Conservation (phyloP, 2,888 invertebrate genomes). For the Digitonthophagus gazella region DNA sequence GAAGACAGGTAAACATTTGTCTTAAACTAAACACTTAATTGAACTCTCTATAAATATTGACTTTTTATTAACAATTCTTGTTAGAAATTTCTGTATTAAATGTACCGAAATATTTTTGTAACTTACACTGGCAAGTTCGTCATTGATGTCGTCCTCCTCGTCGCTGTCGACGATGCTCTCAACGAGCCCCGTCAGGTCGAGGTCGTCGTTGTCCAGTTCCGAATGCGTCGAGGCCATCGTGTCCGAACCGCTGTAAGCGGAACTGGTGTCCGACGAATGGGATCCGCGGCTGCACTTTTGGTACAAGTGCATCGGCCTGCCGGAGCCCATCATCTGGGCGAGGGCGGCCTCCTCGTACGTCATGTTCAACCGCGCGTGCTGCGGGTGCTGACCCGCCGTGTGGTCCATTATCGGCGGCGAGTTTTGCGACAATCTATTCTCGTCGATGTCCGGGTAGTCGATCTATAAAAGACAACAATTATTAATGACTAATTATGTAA, state of each 20-base stretch:
- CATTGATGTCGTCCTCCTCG: slow-evolving; percentile 81
- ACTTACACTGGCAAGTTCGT: not conserved
- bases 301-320: slow-evolving; percentile 60
- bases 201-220: slow-evolving; percentile 75
- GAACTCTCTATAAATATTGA: too few species aligned
- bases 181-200: slow-evolving; percentile 88
- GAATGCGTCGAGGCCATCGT: slow-evolving; percentile 93
- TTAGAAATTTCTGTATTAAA: too few species aligned
- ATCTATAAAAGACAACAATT: slow-evolving; percentile 58
- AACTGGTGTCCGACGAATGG: slow-evolving; percentile 91
- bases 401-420: slow-evolving; percentile 49
- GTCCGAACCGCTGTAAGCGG: slow-evolving; percentile 94
- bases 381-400: slow-evolving; percentile 29
- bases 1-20: too few species aligned
- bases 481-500: too few species aligned
- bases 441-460: slow-evolving; percentile 65
- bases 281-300: slow-evolving; percentile 82
- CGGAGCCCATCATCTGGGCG: slow-evolving; percentile 46
- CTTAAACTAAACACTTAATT: too few species aligned
- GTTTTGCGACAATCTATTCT: slow-evolving; percentile 43
- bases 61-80: too few species aligned
- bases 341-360: slow-evolving; percentile 24
- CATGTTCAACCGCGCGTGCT: slow-evolving; percentile 21
- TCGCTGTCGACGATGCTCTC: slow-evolving; percentile 96
- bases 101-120: not conserved